Evolutionary conservation across 2,113 vertebrate genomes (phyloP), one percentile per base, ranked within the genome.

Genomic region (Leptosomus discolor): DNA sequence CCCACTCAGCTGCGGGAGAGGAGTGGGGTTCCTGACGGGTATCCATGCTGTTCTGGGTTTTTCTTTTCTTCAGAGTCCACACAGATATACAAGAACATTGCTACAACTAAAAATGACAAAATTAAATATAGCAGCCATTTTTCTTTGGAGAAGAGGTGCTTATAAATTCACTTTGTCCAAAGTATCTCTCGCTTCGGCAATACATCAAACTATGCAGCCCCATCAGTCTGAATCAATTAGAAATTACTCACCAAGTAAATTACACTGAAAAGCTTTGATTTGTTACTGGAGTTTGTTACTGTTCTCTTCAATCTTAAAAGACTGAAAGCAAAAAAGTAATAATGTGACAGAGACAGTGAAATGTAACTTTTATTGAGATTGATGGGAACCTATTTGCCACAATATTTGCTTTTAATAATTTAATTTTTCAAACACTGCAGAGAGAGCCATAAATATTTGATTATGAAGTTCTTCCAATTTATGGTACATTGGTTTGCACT

Each of bases 361-460:
- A 98, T 97, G 95, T 97, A 98, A 95, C 93, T 98, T 98, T 98
- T 97, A 98, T 98, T 98, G 97, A 98, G 98, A 98, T 97, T 96
- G 97, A 98, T 98, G 96, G 96, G 92, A 98, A 97, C 81, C 94
- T 98, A 98, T 98, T 98, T 98, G 96, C 95, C 98, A 97, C 94
- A 98, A 98, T 98, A 98, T 98, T 98, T 98, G 96, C 97, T 98
- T 98, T 98, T 98, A 98, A 99, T 98, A 99, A 98, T 98, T 98
- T 97, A 98, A 98, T 98, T 98, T 98, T 97, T 98, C 96, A 98
- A 98, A 98, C 94, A 97, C 79, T 92, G 84, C 73, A 92, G 95
- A 97, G 80, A 97, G 50, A 96, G 65, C 37, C 92, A 98, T 98
- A 98, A 98, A 98, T 98, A 98, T 98, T 98, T 98, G 91, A 98